Base-by-base conservation (phyloP, 2,888 invertebrate species). In the Creontiades dilutus region DNA sequence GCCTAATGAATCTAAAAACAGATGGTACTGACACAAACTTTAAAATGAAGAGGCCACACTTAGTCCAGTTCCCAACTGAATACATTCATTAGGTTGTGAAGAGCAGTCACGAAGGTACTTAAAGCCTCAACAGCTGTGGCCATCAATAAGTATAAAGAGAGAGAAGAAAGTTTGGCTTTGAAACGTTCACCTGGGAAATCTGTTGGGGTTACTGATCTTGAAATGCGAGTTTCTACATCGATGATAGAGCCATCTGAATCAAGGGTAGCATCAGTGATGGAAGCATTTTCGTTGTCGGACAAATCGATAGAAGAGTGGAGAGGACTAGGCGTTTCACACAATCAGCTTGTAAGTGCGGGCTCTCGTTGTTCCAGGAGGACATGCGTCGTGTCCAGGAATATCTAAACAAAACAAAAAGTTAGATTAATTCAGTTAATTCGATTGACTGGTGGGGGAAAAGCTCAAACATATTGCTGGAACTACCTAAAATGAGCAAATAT, bases 71-170 rank as follows among this genome's bases (percentile, higher is more conserved):
- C 89, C 91, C 91, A 91, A 9, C 89, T 90, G 82, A 91, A 82
- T 48, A 91, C 89, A 89, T 91, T 90, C 84, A 90, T 86, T 48
- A 92, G 91, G 91, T 92, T 91, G 85, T 92, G 92, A 92, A 92
- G 91, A 88, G 92, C 91, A 89, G 92, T 92, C 88, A 92, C 92
- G 57, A 94, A 93, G 14, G 93, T 95, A 90, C 95, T 94, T 93
- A 95, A 94, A 91, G 95, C 95, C 93, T 95, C 95, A 55, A 95
- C 92, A 92, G 95, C 92, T 47, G 95, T 95, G 27, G 95, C 95
- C 81, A 95, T 93, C 19, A 95, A 93, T 91, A 95, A 94, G 80
- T 95, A 95, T 55, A 95, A 92, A 27, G 95, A 95, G 88, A 95
- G 93, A 91, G 95, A 95, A 82, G 95, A 94, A 92, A 95, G 92